phyloP scores from a whole-genome alignment of 2,113 vertebrate species.

The Caretta caretta region DNA sequence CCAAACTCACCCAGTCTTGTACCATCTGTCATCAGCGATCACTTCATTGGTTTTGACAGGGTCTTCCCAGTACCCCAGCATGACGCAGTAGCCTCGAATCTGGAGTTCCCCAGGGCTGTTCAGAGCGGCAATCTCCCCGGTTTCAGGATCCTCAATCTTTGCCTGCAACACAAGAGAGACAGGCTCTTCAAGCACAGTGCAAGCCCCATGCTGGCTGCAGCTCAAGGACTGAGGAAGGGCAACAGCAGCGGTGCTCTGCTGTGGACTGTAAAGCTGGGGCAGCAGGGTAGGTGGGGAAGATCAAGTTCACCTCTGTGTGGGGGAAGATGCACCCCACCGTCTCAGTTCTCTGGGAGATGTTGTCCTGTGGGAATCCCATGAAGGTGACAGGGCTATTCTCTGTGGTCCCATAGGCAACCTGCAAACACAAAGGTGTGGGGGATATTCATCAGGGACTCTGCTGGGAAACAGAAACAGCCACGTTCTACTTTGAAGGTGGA shows the following conservation, averaged over 20 bases:
- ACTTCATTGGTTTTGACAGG: slow-evolving; percentile 81
- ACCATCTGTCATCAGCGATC: slow-evolving; percentile 87
- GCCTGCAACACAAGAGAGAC: slow-evolving; percentile 78
- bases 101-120: slow-evolving; percentile 87
- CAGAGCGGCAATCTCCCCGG: slow-evolving; percentile 76
- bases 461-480: not conserved
- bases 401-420: slow-evolving; percentile 94
- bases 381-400: slow-evolving; percentile 97
- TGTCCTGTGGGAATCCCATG: slow-evolving; percentile 82
- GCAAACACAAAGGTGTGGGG: slow-evolving; percentile 19
- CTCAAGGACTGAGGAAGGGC: not conserved
- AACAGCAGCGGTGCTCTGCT: not conserved
- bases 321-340: slow-evolving; percentile 86
- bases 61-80: slow-evolving; percentile 94
- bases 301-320: slow-evolving; percentile 88
- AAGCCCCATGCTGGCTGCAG: not conserved
- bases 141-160: slow-evolving; percentile 84
- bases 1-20: slow-evolving; percentile 92
- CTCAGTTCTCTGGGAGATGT: slow-evolving; percentile 75
- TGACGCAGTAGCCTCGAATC: slow-evolving; percentile 92
- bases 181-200: not conserved
- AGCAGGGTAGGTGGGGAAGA: not conserved
- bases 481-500: not conserved
- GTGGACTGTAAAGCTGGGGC: not conserved
- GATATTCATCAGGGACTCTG: not conserved